Base-by-base conservation (phyloP, 1,140 invertebrate species). In the Meteorus sp. region DNA sequence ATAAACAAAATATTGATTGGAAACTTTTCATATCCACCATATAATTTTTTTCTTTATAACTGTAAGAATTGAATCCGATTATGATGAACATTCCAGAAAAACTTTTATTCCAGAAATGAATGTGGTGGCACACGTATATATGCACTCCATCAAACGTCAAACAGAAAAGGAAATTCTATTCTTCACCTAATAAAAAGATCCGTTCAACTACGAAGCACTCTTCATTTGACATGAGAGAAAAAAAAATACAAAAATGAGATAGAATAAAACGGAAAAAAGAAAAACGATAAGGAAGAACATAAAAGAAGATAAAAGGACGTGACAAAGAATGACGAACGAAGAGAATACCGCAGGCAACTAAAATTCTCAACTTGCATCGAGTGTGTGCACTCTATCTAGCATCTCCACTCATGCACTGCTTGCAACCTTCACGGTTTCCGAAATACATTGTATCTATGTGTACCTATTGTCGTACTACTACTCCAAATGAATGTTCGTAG, bases 271-370 rank as follows among this genome's bases (percentile, higher is more conserved):
- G n/a, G n/a, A n/a, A n/a, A n/a, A n/a, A n/a, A n/a, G n/a, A n/a
- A n/a, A n/a, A n/a, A n/a, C n/a, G 41, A 22, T 8, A 20, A 9
- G 9, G 27, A 27, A 47, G 20, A 47, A 47, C 22, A 3, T 13
- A 33, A 19, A 51, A 51, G 20, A 35, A 35, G 23, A 51, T 9
- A 15, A 15, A 51, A 51, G 17, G 11, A 31, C 13, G 20, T 39
- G 35, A 39, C 31, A 53, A 53, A 53, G 37, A 39, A 37, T 39
- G 22, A 53, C 25, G 22, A 53, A 48, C n/a, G n/a, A n/a, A n/a
- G n/a, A n/a, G n/a, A n/a, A n/a, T n/a, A 29, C 25, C 19, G 20
- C 41, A n/a, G 20, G 23, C 6, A 47, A 11, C 15, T 6, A 25
- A 27, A 25, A 23, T 9, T n/a, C 9, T n/a, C 20, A 47, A 11